phyloP scores from a whole-genome alignment of 2,888 invertebrate species.

The Agrochola circellaris region DNA sequence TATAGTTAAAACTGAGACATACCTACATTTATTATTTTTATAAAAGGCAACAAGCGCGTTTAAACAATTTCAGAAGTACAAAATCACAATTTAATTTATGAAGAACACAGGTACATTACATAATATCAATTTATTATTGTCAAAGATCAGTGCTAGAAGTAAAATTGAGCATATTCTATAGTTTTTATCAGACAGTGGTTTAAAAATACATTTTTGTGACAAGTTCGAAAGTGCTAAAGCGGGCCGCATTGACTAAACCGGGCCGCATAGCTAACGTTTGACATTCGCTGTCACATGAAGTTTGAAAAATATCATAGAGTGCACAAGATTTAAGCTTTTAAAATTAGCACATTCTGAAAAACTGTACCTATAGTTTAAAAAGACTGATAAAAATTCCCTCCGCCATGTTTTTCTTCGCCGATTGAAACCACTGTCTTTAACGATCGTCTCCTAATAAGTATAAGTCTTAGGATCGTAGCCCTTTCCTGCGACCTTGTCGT shows the following conservation, averaged over 20 bases:
- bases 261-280: constrained; percentile 5
- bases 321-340: neutral
- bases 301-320: neutral
- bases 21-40: constrained; percentile 1
- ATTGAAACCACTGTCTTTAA: constrained; percentile 29
- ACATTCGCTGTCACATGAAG: constrained; percentile 9
- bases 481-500: constrained; percentile 88
- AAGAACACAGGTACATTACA: neutral
- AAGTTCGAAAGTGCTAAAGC: neutral
- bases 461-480: constrained; percentile 83
- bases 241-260: constrained; percentile 9
- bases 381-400: neutral
- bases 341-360: neutral
- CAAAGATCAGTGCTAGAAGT: constrained; percentile 26
- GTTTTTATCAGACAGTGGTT: constrained; percentile 24
- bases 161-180: constrained; percentile 37
- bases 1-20: constrained; percentile 20
- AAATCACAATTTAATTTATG: constrained; percentile 14
- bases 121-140: neutral
- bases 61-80: neutral
- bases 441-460: constrained; percentile 46
- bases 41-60: neutral
- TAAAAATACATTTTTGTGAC: constrained; percentile 4
- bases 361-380: neutral
- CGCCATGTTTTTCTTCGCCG: neutral